Evolutionary conservation across 2,888 invertebrate species (phyloP).

Genomic region (Drosophila planitibia): DNA sequence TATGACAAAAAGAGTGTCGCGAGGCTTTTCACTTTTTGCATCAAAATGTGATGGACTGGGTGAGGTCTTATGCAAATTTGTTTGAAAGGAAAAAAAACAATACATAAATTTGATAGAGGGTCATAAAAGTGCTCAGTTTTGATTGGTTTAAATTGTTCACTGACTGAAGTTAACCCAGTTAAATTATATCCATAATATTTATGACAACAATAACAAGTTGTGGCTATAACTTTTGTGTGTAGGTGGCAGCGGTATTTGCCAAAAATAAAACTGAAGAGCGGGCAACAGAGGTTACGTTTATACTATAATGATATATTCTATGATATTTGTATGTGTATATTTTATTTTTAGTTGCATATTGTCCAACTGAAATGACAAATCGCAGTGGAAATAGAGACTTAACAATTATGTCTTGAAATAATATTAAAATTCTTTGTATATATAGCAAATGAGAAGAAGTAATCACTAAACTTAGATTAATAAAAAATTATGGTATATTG

Average conservation of each 20-base stretch:
- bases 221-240: slow-evolving; percentile 21
- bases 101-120: slow-evolving; percentile 45
- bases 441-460: neutral
- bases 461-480: neutral
- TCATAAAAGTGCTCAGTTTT: slow-evolving; percentile 24
- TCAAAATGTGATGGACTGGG: slow-evolving; percentile 31
- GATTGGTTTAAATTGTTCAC: slow-evolving; percentile 43
- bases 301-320: slow-evolving; percentile 10
- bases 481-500: neutral
- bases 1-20: slow-evolving; percentile 49
- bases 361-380: neutral
- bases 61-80: slow-evolving; percentile 64
- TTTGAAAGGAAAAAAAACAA: slow-evolving; percentile 24
- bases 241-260: slow-evolving; percentile 43
- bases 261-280: slow-evolving; percentile 34
- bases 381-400: neutral
- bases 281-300: slow-evolving; percentile 30
- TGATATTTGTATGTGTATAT: neutral
- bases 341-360: neutral
- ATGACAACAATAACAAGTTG: slow-evolving; percentile 44
- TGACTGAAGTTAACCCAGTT: slow-evolving; percentile 63
- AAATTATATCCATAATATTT: slow-evolving; percentile 57
- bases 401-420: neutral
- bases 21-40: slow-evolving; percentile 48
- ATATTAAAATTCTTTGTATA: neutral